Base-by-base conservation (phyloP, 1,140 invertebrate species). In the Pseudomyrmex sp. region DNA sequence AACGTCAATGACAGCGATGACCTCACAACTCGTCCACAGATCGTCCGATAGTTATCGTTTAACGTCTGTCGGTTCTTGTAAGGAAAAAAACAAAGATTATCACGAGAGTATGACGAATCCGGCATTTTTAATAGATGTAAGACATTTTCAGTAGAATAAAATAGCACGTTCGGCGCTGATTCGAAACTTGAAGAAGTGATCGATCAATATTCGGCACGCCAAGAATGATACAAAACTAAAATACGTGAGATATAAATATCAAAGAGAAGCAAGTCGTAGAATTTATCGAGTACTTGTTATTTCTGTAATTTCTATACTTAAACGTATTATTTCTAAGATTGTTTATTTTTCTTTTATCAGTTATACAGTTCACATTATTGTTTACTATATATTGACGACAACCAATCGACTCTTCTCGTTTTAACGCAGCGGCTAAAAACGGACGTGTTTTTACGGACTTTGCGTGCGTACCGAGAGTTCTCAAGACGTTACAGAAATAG, bases 1-100 rank as follows among this genome's bases (percentile, higher is more conserved):
- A 88, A 90, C 62, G 82, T 85, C 87, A 83, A 91, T 91, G 87
- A 73, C 66, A 88, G 54, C 87, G 89, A 89, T 90, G 89, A 91
- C 91, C 89, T 86, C 85, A 82, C 85, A 88, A 66, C 82, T 35
- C 5, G 84, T 82, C 84, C 69, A 79, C 84, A 68, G 62, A 80
- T 86, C 74, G 66, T 35, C 59, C 73, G 35, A 20, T 66, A 85
- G 69, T 76, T 68, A 66, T 79, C 79, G 62, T 44, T 83, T 80
- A 85, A 70, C 3, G 50, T 18, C 72, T 46, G 50, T 79, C 63
- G 18, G 8, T 46, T 48, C 54, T 80, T 35, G 4, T 35, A 35
- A 35, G 5, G 35, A 35, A 35, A 35, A 35, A 35, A 50, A 12
- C 54, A 58, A 59, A 48, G 59, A 26, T 72, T 48, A 15, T 35